Percentiles rank a stretch among this genome's conserved stretches.
phyloP scores from a whole-genome alignment of 2,113 vertebrate genomes.

The Dasyprocta punctata region DNA sequence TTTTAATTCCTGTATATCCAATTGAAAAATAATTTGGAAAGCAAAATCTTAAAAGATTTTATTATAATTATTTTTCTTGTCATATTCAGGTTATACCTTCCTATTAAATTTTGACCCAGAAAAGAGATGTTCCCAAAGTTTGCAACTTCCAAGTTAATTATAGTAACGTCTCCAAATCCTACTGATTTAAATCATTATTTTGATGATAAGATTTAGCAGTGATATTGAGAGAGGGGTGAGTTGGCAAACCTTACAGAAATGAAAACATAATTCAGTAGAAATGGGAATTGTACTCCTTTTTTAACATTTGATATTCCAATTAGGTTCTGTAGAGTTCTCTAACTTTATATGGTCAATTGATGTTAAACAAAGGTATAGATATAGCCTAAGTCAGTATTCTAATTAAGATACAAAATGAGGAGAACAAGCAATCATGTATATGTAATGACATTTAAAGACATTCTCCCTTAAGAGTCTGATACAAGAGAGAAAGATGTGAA shows the following conservation, averaged over 20 bases:
- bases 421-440: not conserved
- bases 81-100: not conserved
- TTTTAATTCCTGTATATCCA: not conserved
- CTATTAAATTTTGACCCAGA: not conserved
- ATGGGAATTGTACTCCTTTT: constrained; percentile 3
- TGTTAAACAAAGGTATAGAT: not conserved
- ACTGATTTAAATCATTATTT: not conserved
- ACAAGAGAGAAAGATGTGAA: not conserved
- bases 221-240: not conserved
- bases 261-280: not conserved
- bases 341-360: not conserved
- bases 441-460: not conserved
- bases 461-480: not conserved
- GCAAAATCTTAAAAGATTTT: not conserved
- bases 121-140: not conserved
- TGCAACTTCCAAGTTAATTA: not conserved
- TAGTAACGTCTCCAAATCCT: not conserved
- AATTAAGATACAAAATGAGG: not conserved
- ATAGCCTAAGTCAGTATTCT: not conserved
- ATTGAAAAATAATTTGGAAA: not conserved
- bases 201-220: not conserved
- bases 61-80: not conserved
- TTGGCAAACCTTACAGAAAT: not conserved
- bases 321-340: not conserved
- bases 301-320: not conserved